Percentiles rank a stretch among this genome's conserved stretches.
phyloP scores from a whole-genome alignment of 2,888 invertebrate species.

The Phaedon cochleariae region DNA sequence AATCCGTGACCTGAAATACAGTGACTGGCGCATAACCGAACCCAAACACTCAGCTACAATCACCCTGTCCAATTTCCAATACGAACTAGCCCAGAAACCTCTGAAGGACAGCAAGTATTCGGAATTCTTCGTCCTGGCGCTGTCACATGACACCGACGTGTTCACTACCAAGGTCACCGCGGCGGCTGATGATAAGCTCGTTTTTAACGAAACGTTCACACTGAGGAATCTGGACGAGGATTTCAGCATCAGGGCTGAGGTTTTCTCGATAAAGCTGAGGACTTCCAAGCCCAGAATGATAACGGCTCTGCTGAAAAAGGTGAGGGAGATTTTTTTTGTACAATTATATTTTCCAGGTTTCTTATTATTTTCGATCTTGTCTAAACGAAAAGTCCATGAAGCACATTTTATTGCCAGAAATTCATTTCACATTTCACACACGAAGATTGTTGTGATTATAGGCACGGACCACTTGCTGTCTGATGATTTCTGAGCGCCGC shows the following conservation, averaged over 20 bases:
- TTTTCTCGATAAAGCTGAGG: conserved; percentile 59
- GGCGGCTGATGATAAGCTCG: conserved; percentile 40
- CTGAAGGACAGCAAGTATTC: conserved; percentile 32
- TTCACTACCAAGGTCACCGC: conserved; percentile 48
- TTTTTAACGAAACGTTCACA: conserved; percentile 49
- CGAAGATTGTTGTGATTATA: no score
- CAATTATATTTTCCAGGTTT: no score
- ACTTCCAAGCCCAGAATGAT: conserved; percentile 15
- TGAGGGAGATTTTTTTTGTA: no score
- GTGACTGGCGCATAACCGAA: conserved; percentile 17
- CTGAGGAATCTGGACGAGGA: conserved; percentile 57
- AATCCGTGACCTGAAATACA: conserved; percentile 37
- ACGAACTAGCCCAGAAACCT: conserved; percentile 35
- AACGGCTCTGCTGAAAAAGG: conserved; percentile 16
- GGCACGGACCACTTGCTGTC: no score
- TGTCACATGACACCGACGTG: conserved; percentile 50
- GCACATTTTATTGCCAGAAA: no score
- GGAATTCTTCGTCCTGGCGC: conserved; percentile 57
- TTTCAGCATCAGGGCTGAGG: conserved; percentile 61
- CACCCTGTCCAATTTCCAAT: conserved; percentile 44
- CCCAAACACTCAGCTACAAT: conserved; percentile 34
- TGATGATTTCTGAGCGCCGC: no score
- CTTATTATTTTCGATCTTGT: no score
- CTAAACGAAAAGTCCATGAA: no score
- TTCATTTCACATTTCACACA: no score